Percentiles rank a stretch among this genome's conserved stretches.
phyloP scores from a whole-genome alignment of 2,797 vertebrate species.

The Premnoplex brunnescens region DNA sequence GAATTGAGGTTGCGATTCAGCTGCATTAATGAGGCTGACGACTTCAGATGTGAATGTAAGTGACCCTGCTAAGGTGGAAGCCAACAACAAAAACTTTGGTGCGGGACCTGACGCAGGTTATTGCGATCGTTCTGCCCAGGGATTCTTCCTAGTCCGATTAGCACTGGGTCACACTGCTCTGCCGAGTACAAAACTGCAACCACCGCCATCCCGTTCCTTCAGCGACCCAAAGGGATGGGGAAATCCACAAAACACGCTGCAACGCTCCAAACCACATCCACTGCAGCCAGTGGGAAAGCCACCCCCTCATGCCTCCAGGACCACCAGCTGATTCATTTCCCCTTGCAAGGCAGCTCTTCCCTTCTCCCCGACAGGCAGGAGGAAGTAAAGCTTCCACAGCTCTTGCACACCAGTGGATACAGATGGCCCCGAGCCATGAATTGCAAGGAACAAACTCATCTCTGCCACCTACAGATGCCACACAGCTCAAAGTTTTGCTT shows the following conservation, averaged over 20 bases:
- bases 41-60: background rate
- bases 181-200: background rate
- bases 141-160: background rate
- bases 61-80: background rate
- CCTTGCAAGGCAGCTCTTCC: accelerated
- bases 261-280: accelerated
- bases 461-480: background rate
- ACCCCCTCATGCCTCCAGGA: accelerated
- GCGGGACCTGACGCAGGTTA: background rate
- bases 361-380: background rate
- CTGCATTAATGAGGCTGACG: background rate
- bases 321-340: too few species aligned
- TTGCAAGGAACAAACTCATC: background rate
- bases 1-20: background rate
- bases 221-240: background rate
- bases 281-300: accelerated
- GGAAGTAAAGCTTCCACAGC: background rate
- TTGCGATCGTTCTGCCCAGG: background rate
- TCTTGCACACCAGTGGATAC: accelerated
- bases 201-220: background rate
- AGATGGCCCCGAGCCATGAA: accelerated
- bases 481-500: background rate
- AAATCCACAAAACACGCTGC: background rate
- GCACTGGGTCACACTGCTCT: background rate
- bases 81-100: background rate